These are phyloP conservation scores for Erpobdella octoculata DNA, from an alignment of 2,888 invertebrate genomes.

Conservation along the genomic window DNA sequence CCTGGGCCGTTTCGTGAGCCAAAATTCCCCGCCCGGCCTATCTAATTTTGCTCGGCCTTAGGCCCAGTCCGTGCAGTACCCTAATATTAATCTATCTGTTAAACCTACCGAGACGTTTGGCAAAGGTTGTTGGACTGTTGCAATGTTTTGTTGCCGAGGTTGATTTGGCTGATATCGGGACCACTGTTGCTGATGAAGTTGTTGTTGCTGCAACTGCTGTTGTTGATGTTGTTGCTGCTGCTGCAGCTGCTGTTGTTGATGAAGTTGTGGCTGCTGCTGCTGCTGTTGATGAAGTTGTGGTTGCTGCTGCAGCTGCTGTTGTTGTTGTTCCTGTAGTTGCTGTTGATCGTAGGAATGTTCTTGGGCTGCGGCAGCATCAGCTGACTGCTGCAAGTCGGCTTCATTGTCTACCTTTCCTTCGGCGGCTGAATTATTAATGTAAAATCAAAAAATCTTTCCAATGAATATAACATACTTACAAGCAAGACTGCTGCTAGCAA, in stretches of 20 bases:
- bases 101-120: too few relatives aligned
- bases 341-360: not conserved
- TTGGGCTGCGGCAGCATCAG: not conserved
- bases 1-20: too few relatives aligned
- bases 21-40: too few relatives aligned
- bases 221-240: not conserved
- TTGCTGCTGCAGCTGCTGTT: not conserved
- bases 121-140: too few relatives aligned
- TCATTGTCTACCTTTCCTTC: not conserved
- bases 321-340: not conserved
- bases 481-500: not conserved
- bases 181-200: not conserved
- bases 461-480: not conserved
- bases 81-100: too few relatives aligned
- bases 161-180: not conserved
- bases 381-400: not conserved
- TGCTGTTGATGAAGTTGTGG: too few relatives aligned
- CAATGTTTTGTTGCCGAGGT: too few relatives aligned
- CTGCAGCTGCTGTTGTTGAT: constrained; percentile 12
- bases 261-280: not conserved
- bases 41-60: too few relatives aligned
- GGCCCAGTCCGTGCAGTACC: too few relatives aligned
- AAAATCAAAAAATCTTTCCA: not conserved
- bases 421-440: not conserved
- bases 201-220: constrained; percentile 5